Percentiles rank a stretch among this genome's conserved stretches.
These are phyloP conservation scores for Andrena dorsata DNA, from an alignment of 2,888 invertebrate species.

Conservation along the genomic window DNA sequence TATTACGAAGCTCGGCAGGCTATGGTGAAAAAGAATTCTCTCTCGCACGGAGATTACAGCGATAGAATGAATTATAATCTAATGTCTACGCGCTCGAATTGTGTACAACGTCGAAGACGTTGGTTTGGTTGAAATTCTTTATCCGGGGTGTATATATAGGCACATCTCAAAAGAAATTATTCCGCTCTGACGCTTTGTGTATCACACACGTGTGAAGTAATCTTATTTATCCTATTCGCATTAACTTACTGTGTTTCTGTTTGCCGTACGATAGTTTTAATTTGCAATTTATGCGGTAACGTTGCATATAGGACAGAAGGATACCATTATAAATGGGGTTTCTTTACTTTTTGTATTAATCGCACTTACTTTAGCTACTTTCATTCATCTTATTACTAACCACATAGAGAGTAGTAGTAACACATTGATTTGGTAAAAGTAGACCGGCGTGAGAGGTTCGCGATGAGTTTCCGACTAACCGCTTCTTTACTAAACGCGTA, in stretches of 20 bases:
- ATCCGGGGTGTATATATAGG: slow-evolving; percentile 55
- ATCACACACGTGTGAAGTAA: slow-evolving; percentile 9
- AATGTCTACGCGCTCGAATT: slow-evolving; percentile 14
- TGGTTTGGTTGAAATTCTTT: slow-evolving; percentile 34
- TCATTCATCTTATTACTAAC: slow-evolving; percentile 50
- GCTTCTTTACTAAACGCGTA: slow-evolving; percentile 56
- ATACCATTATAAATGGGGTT: slow-evolving; percentile 10
- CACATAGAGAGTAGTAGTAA: slow-evolving; percentile 37
- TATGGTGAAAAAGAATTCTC: slow-evolving; percentile 20
- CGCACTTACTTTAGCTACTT: slow-evolving; percentile 52
- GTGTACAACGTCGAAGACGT: slow-evolving; percentile 22
- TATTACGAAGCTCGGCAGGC: slow-evolving; percentile 4
- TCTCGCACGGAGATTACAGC: slow-evolving; percentile 5
- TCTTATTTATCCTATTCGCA: slow-evolving; percentile 16
- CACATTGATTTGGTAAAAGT: slow-evolving; percentile 39
- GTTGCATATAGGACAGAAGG: slow-evolving; percentile 4
- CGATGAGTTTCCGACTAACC: slow-evolving; percentile 13
- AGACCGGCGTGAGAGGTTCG: slow-evolving; percentile 24
- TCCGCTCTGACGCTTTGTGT: slow-evolving; percentile 25
- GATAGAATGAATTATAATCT: slow-evolving; percentile 21
- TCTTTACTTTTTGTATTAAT: slow-evolving; percentile 29
- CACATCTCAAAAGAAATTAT: slow-evolving; percentile 63
- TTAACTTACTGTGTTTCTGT: slow-evolving; percentile 28
- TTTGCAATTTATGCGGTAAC: slow-evolving; percentile 20
- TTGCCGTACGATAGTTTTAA: slow-evolving; percentile 17